phyloP scores from a whole-genome alignment of 2,888 invertebrate species.

The Cephus sareptanus region DNA sequence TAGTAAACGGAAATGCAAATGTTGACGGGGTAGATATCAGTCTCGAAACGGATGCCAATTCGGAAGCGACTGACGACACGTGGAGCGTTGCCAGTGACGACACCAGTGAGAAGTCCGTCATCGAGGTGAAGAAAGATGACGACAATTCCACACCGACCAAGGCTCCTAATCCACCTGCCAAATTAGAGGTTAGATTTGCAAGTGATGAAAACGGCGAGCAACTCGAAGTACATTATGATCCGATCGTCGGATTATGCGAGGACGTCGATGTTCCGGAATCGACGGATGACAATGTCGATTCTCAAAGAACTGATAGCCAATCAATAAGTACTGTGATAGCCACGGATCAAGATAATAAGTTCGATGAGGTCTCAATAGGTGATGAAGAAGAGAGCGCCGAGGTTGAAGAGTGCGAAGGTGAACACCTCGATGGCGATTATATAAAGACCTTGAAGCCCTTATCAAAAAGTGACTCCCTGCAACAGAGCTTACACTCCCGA shows the following conservation, averaged over 20 bases:
- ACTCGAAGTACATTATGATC: conserved; percentile 34
- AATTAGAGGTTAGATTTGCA: conserved; percentile 47
- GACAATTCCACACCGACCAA: conserved; percentile 16
- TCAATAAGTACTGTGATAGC: neutral
- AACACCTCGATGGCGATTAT: conserved; percentile 47
- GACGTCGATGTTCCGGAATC: conserved; percentile 28
- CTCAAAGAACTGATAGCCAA: neutral
- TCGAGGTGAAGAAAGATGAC: conserved; percentile 43
- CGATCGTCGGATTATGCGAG: conserved; percentile 14
- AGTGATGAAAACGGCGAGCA: conserved; percentile 38
- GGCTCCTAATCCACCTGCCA: conserved; percentile 19
- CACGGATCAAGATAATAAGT: conserved; percentile 26
- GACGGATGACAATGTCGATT: conserved; percentile 21
- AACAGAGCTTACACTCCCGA: conserved; percentile 37
- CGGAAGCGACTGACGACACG: conserved; percentile 45
- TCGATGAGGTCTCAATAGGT: conserved; percentile 22
- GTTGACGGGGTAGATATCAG: conserved; percentile 33
- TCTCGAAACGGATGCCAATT: conserved; percentile 35
- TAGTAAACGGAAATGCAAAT: conserved; percentile 44
- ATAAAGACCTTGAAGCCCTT: conserved; percentile 52
- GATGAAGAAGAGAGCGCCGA: neutral
- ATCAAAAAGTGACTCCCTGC: conserved; percentile 30
- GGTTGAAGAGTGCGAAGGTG: conserved; percentile 20
- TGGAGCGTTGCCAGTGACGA: conserved; percentile 46
- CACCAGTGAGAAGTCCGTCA: conserved; percentile 43